Base-by-base conservation (phyloP, 1,140 invertebrate species). In the Argopecten irradians region DNA sequence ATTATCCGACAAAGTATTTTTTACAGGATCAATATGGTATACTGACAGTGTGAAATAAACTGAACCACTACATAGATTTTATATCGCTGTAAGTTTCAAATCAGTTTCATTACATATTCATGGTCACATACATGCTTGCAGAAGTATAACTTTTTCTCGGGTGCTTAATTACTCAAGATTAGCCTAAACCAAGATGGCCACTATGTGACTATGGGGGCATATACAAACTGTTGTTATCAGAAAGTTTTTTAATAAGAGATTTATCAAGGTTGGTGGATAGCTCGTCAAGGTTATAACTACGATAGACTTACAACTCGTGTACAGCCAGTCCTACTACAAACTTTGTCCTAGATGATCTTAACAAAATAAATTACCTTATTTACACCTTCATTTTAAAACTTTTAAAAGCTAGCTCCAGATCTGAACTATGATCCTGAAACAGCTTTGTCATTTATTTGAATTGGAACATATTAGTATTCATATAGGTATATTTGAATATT, bases 301-400 rank as follows among this genome's bases (percentile, higher is more conserved):
- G 14, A 46, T 19, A 5, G 43, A 46, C 43, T 8, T 46, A 19
- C 19, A 19, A 16, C 43, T n/a, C n/a, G n/a, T n/a, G n/a, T n/a
- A 13, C 5, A 39, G 13, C 13, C 36, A 39, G 36, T 39, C 36
- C 5, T 13, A 39, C 1, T 71, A 28, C 14, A 71, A 28, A 71
- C 55, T 71, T 71, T 28, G 55, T 8, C 55, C 55, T n/a, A 0
- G 55, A 8, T 71, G 55, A 71, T 71, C 22, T 71, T 71, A 71
- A 71, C 55, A 71, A 71, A 71, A 71, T 71, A 28, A 71, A 71
- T 71, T 71, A 71, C 55, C 55, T 71, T n/a, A 28, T 71, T 71
- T 28, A 16, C 55, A 71, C 55, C 55, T n/a, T n/a, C 55, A 71
- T 71, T 71, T 71, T 28, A 55, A 55, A 55, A 71, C 22, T 71